A percentile compares a stretch with the other conserved stretches of the same genome.
Evolutionary conservation across 2,113 vertebrate species (phyloP).

Genomic region (Chloropsis cyanopogon): DNA sequence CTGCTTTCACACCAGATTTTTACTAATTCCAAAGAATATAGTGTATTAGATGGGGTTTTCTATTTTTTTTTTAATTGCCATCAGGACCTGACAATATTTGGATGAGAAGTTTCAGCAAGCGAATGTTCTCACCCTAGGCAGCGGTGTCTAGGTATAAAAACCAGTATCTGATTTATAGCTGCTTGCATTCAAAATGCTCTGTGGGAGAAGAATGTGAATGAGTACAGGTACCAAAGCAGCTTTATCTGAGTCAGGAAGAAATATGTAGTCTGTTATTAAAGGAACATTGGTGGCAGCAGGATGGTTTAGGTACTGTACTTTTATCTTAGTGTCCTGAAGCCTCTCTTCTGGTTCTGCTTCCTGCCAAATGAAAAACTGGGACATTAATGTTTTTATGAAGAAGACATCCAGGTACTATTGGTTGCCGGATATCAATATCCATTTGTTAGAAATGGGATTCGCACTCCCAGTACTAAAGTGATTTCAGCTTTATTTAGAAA

Average conservation of each 20-base stretch:
- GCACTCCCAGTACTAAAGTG: too few relatives aligned
- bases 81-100: not conserved
- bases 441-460: too few relatives aligned
- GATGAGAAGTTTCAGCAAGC: not conserved
- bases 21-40: not conserved
- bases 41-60: not conserved
- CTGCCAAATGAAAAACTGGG: not conserved
- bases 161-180: not conserved
- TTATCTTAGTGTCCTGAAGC: not conserved
- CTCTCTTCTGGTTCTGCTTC: not conserved
- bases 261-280: not conserved
- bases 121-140: not conserved
- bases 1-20: not conserved
- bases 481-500: too few relatives aligned
- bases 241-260: not conserved
- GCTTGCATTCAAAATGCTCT: not conserved
- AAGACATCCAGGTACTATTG: not conserved
- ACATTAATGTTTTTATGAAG: fast-evolving
- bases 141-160: fast-evolving
- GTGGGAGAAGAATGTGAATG: not conserved
- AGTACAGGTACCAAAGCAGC: not conserved
- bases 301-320: not conserved
- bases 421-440: too few relatives aligned
- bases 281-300: not conserved
- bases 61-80: not conserved